Conservation (phyloP, 2,888 invertebrate genomes). For the Rapana venosa region DNA sequence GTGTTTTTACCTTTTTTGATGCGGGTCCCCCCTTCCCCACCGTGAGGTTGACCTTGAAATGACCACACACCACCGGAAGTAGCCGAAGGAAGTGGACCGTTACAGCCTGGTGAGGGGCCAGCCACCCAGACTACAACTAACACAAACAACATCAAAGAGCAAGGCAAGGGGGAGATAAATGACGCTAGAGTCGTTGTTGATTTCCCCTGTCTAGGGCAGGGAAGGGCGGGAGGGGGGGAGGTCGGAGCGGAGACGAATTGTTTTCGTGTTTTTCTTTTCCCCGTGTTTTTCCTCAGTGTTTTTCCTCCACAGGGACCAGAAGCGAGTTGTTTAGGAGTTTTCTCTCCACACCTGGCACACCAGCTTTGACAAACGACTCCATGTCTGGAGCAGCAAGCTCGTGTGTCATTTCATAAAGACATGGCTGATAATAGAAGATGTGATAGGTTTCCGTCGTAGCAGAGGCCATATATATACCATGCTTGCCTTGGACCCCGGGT, state of each 20-base stretch:
- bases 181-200: not conserved
- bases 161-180: constrained; percentile 25
- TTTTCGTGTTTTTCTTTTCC: not conserved
- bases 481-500: too few relatives aligned
- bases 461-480: not conserved
- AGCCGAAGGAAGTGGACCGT: not conserved
- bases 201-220: not conserved
- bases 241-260: not conserved
- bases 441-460: not conserved
- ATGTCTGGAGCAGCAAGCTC: not conserved
- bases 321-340: not conserved
- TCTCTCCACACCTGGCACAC: too few relatives aligned
- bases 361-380: not conserved
- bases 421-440: not conserved
- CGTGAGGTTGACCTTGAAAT: too few relatives aligned
- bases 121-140: not conserved
- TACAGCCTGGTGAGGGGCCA: not conserved
- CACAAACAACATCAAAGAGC: constrained; percentile 30
- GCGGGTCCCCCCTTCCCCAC: too few relatives aligned
- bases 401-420: not conserved
- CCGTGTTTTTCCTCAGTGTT: too few relatives aligned
- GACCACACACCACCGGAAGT: not conserved
- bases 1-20: too few relatives aligned
- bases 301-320: too few relatives aligned
- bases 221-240: not conserved